Evolutionary conservation across 2,888 invertebrate genomes (phyloP), one percentile per base, ranked within the genome.

Genomic region (Perizoma flavofasciatum): DNA sequence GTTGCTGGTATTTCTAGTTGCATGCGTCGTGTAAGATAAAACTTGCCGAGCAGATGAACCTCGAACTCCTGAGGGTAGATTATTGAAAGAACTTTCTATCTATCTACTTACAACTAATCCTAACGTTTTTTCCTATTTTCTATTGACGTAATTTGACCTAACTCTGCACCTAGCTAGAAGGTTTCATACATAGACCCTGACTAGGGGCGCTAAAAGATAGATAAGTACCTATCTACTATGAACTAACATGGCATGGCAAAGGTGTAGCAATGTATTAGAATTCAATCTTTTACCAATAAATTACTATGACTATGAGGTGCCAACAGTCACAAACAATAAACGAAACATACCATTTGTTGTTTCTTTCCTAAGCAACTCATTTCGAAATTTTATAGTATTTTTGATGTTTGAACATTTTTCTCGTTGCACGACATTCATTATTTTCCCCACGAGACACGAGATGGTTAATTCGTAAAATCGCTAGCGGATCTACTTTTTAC

Each of bases 401-500:
- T 82, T 85, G 0, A 11, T 8, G 52, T 71, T 75, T 0, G 22
- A 34, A 32, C 65, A 67, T 43, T 80, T 85, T 65, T 85, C 85
- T 69, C 85, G 74, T 68, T 83, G 74, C 4, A 89, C 85, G 4
- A 91, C 90, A 70, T 91, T 91, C 91, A 91, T 91, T 68, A 5
- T 48, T 8, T 22, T 1, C 8, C 5, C 37, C 1, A 37, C 4
- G 37, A 6, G 7, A 5, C 37, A 37, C 7, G 37, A 6, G 37
- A 37, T 37, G 37, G 5, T 10, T n/a, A n/a, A 41, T 41, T 41
- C n/a, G 4, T 9, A 7, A 7, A 39, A 4, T 5, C 9, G 7
- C 9, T 7, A 39, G 39, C 39, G 8, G 39, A 39, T 32, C 9
- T 37, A 34, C 32, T 6, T 37, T 6, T 22, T 22, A 35, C 1